Base-by-base conservation (phyloP, 2,113 vertebrate species). In the Aegotheles bennettii region DNA sequence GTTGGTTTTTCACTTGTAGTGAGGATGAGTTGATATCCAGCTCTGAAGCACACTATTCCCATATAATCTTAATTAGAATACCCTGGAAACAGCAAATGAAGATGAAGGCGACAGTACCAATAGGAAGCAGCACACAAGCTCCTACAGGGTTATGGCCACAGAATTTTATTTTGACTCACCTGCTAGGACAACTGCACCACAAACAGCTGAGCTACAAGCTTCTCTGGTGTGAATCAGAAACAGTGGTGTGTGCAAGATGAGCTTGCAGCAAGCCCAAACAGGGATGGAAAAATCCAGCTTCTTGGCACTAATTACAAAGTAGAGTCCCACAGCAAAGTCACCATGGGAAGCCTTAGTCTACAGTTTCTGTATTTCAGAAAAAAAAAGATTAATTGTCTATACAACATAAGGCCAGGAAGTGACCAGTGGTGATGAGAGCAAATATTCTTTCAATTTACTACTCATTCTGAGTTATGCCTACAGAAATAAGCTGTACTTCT, bases 301-400 rank as follows among this genome's bases (percentile, higher is more conserved):
- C 54, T 75, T 95, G 87, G 93, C 84, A 80, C 33, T 73, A 90
- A 84, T 87, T 80, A 87, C 88, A 88, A 94, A 96, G 82, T 9
- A 60, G 40, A 84, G 51, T 80, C 63, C 63, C 54, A 90, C 40
- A 92, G 73, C 71, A 86, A 87, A 91, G n/a, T 63, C 91, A 91
- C 89, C 64, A 43, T 45, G 70, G 91, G 94, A 94, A 94, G 90
- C 36, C 77, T 93, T 91, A 95, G 94, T 90, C 53, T 94, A 95
- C 73, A 70, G 76, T 92, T 96, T 94, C 87, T 95, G 84, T 82
- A 68, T 89, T 96, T 92, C 87, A 93, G 79, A 92, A 95, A 87
- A 63, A 73, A 93, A 94, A 96, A 73, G 65, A 93, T 64, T 17
- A 90, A 85, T 60, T 93, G 36, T 61, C 80, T 93, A 74, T 38